A percentile compares a stretch with the other conserved stretches of the same genome.
phyloP scores from a whole-genome alignment of 2,888 invertebrate species.

The Villa cingulata region DNA sequence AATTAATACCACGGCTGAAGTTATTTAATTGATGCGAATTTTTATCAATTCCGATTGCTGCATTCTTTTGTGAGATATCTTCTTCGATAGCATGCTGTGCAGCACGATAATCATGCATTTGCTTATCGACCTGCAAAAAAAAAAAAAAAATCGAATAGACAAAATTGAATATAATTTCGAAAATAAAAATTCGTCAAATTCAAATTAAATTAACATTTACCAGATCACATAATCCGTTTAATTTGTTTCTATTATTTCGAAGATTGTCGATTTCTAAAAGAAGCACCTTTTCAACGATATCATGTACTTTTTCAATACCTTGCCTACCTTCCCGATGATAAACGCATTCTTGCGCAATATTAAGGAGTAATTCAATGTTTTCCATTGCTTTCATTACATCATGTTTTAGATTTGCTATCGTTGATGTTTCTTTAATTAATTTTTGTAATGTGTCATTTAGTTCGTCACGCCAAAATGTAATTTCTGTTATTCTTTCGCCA shows the following conservation, averaged over 20 bases:
- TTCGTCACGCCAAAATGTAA: constrained; percentile 89
- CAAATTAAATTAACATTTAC: too few relatives aligned
- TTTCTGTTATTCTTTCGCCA: constrained; percentile 82
- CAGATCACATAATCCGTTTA: constrained; percentile 59
- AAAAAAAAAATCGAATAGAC: too few relatives aligned
- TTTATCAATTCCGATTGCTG: constrained; percentile 70
- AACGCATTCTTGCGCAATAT: constrained; percentile 86
- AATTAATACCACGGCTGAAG: constrained; percentile 64
- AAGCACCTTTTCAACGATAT: constrained; percentile 73
- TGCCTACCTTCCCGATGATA: constrained; percentile 83
- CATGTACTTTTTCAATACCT: constrained; percentile 82
- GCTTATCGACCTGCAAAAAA: constrained; percentile 45
- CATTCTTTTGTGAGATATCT: constrained; percentile 78
- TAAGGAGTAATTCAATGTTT: constrained; percentile 78
- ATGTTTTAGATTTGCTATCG: constrained; percentile 51
- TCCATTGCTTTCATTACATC: constrained; percentile 56
- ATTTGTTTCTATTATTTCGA: constrained; percentile 62
- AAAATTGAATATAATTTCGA: neutral
- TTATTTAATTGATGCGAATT: constrained; percentile 79
- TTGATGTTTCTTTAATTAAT: constrained; percentile 63
- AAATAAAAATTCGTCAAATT: too few relatives aligned
- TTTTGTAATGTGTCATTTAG: constrained; percentile 73
- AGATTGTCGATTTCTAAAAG: constrained; percentile 73
- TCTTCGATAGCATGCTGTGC: constrained; percentile 79
- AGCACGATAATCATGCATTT: constrained; percentile 61